Conservation (phyloP, 2,797 vertebrate genomes). For the Chrysolophus pictus region DNA sequence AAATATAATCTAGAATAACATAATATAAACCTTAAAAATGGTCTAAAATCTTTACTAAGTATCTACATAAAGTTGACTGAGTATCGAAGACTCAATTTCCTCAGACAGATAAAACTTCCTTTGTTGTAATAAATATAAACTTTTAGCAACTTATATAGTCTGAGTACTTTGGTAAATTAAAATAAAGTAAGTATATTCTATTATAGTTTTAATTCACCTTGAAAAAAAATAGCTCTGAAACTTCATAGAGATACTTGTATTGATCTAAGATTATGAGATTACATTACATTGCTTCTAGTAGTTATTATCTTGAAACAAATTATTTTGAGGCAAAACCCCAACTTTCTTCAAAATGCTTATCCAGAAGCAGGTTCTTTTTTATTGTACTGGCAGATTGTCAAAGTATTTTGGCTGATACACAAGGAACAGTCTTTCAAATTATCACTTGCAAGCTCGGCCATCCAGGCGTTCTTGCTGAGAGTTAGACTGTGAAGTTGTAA, state of each 20-base stretch:
- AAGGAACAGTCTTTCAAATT: slow-evolving; percentile 18
- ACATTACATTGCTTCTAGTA: not conserved
- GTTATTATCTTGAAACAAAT: not conserved
- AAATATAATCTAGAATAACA: not conserved
- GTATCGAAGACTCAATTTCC: not conserved
- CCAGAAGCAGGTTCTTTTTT: not conserved
- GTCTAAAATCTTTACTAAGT: not conserved
- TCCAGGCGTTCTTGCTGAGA: slow-evolving; percentile 20
- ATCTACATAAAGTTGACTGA: not conserved
- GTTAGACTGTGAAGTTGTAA: not conserved
- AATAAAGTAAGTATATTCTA: not conserved
- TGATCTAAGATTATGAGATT: not conserved
- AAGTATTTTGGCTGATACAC: slow-evolving; percentile 29
- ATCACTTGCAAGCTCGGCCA: slow-evolving; percentile 6
- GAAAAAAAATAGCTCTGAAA: not conserved
- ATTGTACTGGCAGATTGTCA: slow-evolving; percentile 21
- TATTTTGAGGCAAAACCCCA: not conserved
- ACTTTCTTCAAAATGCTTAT: not conserved
- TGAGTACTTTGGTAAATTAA: slow-evolving; percentile 29
- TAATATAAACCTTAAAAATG: not conserved
- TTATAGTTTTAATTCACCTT: not conserved
- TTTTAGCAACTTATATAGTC: slow-evolving; percentile 28
- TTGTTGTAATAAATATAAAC: not conserved
- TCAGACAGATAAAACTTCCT: not conserved
- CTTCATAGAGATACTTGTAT: not conserved